Conservation (phyloP, 2,113 vertebrate genomes). For the Cyanocitta stelleri region DNA sequence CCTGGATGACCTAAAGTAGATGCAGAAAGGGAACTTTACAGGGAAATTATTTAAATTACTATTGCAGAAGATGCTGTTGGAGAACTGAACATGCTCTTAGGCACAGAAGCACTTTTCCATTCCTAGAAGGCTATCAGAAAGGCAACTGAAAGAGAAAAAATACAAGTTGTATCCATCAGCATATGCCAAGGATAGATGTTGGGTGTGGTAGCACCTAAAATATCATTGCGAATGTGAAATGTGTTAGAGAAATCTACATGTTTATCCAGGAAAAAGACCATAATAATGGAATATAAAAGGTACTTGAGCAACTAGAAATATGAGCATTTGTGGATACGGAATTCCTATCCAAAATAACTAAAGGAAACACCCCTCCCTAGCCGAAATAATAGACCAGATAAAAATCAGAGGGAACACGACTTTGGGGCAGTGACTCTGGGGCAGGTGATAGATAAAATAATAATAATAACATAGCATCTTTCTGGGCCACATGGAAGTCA, state of each 20-base stretch:
- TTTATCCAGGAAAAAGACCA: background rate
- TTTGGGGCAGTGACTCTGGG: background rate
- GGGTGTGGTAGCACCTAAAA: background rate
- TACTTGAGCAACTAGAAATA: background rate
- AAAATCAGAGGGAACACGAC: background rate
- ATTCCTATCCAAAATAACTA: background rate
- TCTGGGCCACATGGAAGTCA: too few species aligned
- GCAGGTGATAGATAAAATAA: background rate
- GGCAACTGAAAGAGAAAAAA: background rate
- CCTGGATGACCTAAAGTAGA: background rate
- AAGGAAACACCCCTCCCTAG: background rate
- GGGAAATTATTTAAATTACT: background rate
- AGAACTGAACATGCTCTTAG: background rate
- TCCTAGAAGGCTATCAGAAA: background rate
- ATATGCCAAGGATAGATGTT: background rate
- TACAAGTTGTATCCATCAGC: background rate
- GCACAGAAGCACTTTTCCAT: background rate
- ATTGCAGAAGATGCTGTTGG: background rate
- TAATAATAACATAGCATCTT: fast-evolving
- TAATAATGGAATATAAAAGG: background rate
- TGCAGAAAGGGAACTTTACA: background rate
- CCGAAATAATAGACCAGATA: background rate
- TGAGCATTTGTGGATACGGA: background rate
- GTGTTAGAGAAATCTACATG: background rate
- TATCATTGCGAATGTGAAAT: background rate